Evolutionary conservation across 2,113 vertebrate species (phyloP).

Genomic region (Capra hircus): DNA sequence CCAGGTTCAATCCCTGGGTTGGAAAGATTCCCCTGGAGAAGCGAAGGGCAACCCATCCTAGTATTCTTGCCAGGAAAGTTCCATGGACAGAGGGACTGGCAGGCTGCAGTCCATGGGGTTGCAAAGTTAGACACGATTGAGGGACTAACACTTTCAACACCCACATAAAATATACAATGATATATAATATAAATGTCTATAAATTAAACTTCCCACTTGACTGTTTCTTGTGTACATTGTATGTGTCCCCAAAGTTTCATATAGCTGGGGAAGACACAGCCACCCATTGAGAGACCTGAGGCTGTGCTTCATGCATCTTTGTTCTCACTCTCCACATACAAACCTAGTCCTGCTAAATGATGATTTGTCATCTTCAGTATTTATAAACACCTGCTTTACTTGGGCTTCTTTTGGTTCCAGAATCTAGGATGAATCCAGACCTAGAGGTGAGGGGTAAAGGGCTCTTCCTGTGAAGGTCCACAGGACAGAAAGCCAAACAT

Average conservation of each 20-base stretch:
- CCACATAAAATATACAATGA: not conserved
- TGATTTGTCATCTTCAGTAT: not conserved
- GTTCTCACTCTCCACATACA: not conserved
- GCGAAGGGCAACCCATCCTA: not conserved
- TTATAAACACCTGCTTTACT: not conserved
- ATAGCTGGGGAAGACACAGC: not conserved
- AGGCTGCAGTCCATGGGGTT: not conserved
- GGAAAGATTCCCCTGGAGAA: not conserved
- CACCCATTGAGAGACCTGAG: not conserved
- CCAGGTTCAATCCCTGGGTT: not conserved
- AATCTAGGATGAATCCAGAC: not conserved
- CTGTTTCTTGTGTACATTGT: not conserved
- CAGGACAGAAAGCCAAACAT: not conserved
- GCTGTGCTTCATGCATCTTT: not conserved
- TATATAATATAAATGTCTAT: not conserved
- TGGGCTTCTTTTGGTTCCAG: not conserved
- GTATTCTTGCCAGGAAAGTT: not conserved
- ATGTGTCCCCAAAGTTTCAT: not conserved
- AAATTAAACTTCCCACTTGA: not conserved
- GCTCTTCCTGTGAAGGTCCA: not conserved
- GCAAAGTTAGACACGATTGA: not conserved
- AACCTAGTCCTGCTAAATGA: not conserved
- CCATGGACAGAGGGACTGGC: not conserved
- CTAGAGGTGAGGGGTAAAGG: not conserved
- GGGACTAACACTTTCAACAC: not conserved